Base-by-base conservation (phyloP, 1,140 invertebrate genomes). In the Bathynomus jamesi region DNA sequence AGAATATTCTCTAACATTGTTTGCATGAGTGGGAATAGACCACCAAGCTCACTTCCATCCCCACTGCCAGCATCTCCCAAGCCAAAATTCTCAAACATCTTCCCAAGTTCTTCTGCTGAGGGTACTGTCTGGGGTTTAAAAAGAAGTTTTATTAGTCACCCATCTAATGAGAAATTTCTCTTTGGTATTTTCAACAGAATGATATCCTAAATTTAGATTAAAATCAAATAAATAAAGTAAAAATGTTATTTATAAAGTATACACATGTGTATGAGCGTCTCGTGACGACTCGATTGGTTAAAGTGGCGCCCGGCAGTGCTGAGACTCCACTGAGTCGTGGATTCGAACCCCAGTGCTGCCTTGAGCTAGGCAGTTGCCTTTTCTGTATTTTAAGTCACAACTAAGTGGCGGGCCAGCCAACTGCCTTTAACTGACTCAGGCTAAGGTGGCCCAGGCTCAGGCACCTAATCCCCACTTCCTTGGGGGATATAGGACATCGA, bases 1-100 rank as follows among this genome's bases (percentile, higher is more conserved):
- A 76, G 71, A 13, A 76, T 70, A 40, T 76, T 76, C 65, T 76
- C 74, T 4, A 76, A 65, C 74, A 76, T 76, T 13, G 69, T 69
- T 61, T 76, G 74, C 74, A 76, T 76, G 64, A 76, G 69, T 28
- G 71, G 68, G 28, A 76, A 73, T 10, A 76, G 69, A 10, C 71
- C 74, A 4, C 74, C 71, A 8, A 66, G 21, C 28, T 30, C 73
- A 17, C 65, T 70, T 11, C 62, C 71, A 4, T 40, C 74, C 32
- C 60, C 70, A 28, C 28, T 65, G 0, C 17, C 32, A 3, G n/a
- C 27, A 24, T 25, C 13, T 24, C 53, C 68, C 68, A 76, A 28
- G 4, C 74, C 74, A 17, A 76, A 60, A 13, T 53, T 68, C 21
- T 72, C 71, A 72, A 76, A 73, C 63, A 76, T 72, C 60, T 76